phyloP scores from a whole-genome alignment of 2,113 vertebrate species.

The Edolisoma coerulescens region DNA sequence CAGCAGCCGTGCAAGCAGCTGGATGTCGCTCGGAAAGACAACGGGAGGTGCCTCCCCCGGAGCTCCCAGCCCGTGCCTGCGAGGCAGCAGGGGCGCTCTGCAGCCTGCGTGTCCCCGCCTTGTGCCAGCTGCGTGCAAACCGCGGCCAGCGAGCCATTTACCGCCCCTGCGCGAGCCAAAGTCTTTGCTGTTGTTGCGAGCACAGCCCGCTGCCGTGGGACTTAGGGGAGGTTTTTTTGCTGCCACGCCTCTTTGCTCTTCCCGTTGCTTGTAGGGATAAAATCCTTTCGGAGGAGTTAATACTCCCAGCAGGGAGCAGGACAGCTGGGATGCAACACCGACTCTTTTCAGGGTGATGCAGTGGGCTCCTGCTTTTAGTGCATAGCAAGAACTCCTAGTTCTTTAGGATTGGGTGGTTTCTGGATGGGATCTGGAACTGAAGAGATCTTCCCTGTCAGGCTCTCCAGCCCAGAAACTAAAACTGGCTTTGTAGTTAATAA shows the following conservation, averaged over 20 bases:
- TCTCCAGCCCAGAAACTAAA: neutral
- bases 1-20: neutral
- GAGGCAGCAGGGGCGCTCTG: neutral
- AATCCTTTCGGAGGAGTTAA: neutral
- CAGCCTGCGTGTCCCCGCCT: accelerated
- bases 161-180: neutral
- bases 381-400: neutral
- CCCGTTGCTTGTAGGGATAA: neutral
- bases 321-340: neutral
- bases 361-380: neutral
- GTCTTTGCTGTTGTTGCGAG: neutral
- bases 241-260: neutral
- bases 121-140: neutral
- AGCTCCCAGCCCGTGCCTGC: neutral
- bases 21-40: neutral
- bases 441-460: neutral
- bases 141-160: neutral
- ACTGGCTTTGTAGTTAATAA: neutral
- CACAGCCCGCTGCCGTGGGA: neutral
- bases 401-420: neutral
- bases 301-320: neutral
- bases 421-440: neutral
- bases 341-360: accelerated
- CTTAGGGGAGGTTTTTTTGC: neutral
- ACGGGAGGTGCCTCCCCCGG: neutral